Evolutionary conservation across 2,888 invertebrate species (phyloP).

Genomic region (Aspidiotus rigidus): DNA sequence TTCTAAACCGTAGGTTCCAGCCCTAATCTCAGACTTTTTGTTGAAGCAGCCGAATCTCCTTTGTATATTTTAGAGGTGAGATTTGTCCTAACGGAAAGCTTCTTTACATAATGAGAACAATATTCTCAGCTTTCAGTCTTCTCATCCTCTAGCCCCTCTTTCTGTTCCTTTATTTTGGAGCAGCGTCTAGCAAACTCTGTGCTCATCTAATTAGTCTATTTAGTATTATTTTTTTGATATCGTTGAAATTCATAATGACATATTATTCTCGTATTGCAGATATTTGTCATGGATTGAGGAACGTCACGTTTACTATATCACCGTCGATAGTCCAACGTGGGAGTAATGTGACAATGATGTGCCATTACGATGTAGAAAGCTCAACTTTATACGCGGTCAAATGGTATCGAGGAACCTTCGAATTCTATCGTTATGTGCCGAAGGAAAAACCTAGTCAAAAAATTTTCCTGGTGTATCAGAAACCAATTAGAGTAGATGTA

Average conservation of each 20-base stretch:
- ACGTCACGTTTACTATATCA: constrained; percentile 60
- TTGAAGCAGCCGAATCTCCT: too few relatives aligned
- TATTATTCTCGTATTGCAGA: constrained; percentile 42
- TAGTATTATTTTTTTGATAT: not conserved
- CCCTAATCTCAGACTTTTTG: too few relatives aligned
- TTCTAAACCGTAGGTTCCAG: too few relatives aligned
- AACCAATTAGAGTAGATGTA: constrained; percentile 72
- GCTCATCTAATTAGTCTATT: not conserved
- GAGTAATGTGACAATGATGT: constrained; percentile 59
- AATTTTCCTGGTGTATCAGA: constrained; percentile 54
- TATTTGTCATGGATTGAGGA: constrained; percentile 54
- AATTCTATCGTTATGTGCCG: constrained; percentile 76
- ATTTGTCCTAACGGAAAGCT: too few relatives aligned
- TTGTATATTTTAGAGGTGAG: too few relatives aligned
- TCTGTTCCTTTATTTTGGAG: too few relatives aligned
- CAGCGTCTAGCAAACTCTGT: too few relatives aligned
- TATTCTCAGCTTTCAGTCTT: too few relatives aligned
- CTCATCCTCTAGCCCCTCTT: too few relatives aligned
- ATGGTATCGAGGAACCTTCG: constrained; percentile 74
- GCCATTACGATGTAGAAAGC: constrained; percentile 67
- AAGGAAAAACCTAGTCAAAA: constrained; percentile 62
- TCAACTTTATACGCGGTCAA: constrained; percentile 72
- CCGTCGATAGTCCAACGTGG: constrained; percentile 61
- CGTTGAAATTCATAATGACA: not conserved
- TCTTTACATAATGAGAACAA: too few relatives aligned